Base-by-base conservation (phyloP, 2,113 vertebrate species). In the Rhea pennata region DNA sequence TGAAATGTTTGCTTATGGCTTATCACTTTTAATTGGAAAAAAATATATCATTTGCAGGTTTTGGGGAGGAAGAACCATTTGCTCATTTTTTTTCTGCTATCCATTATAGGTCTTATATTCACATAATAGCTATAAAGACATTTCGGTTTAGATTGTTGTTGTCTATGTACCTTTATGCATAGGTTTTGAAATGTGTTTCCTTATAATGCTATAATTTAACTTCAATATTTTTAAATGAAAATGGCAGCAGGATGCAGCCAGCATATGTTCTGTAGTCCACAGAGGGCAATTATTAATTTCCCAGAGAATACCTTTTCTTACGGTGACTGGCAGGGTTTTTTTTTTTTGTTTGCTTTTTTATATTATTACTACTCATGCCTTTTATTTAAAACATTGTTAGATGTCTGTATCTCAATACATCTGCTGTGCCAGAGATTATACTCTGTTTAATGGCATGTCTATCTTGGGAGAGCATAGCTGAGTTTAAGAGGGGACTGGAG, bases 201-300 rank as follows among this genome's bases (percentile, higher is more conserved):
- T 85, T 48, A 58, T 19, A 71, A 56, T 40, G 51, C 50, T 71
- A 12, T 72, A 53, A 94, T 77, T 95, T 64, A 91, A 85, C 93
- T 53, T 84, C 39, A 69, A 40, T 2, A 1, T 78, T 92, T 83
- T 62, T 5, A 77, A 78, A 77, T 22, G 69, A 82, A 88, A 95
- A 87, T 62, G 85, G 95, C 92, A 96, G 76, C 87, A 88, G 89
- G 79, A 73, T 53, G 71, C 91, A 91, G 88, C 59, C 75, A 93
- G 87, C 92, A 96, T 82, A 64, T 87, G 92, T 88, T 97, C 20
- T 3, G 44, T 42, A 87, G 72, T 58, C 85, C 94, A 78, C 67
- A 64, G 96, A 92, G 93, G 90, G 83, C 88, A 94, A 90, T 79
- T 82, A 82, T 44, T 94, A 29, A 96, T 95, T 92, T 92, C 92